Percentiles rank a stretch among this genome's conserved stretches.
Evolutionary conservation across 2,113 vertebrate genomes (phyloP).

Genomic region (Falco punctatus): DNA sequence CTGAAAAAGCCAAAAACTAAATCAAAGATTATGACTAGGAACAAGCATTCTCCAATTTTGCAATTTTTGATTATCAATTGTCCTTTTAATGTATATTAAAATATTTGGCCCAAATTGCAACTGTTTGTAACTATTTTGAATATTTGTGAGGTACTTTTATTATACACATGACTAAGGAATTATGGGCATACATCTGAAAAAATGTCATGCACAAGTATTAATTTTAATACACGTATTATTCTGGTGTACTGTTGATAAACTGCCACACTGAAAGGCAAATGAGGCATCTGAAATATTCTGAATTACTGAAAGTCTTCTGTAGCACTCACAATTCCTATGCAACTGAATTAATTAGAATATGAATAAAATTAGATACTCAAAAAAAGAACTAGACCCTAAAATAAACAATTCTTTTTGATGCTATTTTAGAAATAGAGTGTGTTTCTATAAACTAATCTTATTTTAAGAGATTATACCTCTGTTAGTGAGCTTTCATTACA

Average conservation of each 20-base stretch:
- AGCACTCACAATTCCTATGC: neutral
- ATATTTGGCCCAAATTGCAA: neutral
- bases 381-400: neutral
- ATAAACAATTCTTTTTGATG: neutral
- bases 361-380: neutral
- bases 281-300: neutral
- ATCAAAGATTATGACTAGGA: neutral
- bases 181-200: neutral
- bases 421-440: neutral
- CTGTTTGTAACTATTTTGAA: neutral
- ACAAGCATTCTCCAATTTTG: neutral
- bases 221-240: neutral
- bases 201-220: neutral
- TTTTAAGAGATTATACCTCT: neutral
- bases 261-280: neutral
- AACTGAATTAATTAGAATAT: neutral
- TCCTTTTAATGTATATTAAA: neutral
- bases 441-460: neutral
- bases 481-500: constrained; percentile 15
- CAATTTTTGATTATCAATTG: neutral
- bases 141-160: neutral
- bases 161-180: neutral
- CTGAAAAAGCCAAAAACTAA: neutral
- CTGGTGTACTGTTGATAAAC: neutral
- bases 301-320: neutral